Conservation (phyloP, 2,888 invertebrate genomes). For the Crioceris asparagi region DNA sequence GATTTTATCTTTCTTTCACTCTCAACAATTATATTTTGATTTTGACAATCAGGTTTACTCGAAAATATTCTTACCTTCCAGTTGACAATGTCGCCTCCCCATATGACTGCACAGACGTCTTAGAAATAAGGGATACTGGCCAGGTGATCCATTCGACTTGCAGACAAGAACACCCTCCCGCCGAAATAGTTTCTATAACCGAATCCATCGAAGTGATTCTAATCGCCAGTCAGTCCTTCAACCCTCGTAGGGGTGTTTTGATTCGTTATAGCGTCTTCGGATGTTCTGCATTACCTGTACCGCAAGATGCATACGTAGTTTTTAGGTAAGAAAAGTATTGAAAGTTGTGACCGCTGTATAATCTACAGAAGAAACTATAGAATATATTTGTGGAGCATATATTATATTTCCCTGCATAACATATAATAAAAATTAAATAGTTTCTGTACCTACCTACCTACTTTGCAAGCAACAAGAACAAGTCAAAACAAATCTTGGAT, state of each 20-base stretch:
- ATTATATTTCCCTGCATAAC: too few species aligned
- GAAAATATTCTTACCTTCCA: conserved; percentile 4
- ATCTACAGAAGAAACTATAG: too few species aligned
- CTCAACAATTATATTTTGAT: too few species aligned
- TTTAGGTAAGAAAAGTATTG: conserved; percentile 53
- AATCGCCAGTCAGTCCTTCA: conserved; percentile 19
- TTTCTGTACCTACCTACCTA: too few species aligned
- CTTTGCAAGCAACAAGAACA: too few species aligned
- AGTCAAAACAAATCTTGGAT: too few species aligned
- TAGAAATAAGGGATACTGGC: conserved; percentile 43
- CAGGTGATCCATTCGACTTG: conserved; percentile 44
- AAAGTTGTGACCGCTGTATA: too few species aligned
- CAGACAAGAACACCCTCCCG: conserved; percentile 44
- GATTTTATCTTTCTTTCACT: too few species aligned
- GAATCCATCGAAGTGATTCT: conserved; percentile 37
- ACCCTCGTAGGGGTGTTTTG: conserved; percentile 52
- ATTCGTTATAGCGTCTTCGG: conserved; percentile 54
- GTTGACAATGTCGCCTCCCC: conserved; percentile 14
- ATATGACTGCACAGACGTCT: conserved; percentile 39
- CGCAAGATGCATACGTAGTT: conserved; percentile 57
- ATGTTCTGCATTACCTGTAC: conserved; percentile 53
- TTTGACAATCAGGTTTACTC: too few species aligned
- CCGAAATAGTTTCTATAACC: conserved; percentile 41
- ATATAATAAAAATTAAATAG: too few species aligned
- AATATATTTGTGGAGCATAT: too few species aligned